Evolutionary conservation across 2,113 vertebrate genomes (phyloP).

Genomic region (Petrocephalus microphthalmus): DNA sequence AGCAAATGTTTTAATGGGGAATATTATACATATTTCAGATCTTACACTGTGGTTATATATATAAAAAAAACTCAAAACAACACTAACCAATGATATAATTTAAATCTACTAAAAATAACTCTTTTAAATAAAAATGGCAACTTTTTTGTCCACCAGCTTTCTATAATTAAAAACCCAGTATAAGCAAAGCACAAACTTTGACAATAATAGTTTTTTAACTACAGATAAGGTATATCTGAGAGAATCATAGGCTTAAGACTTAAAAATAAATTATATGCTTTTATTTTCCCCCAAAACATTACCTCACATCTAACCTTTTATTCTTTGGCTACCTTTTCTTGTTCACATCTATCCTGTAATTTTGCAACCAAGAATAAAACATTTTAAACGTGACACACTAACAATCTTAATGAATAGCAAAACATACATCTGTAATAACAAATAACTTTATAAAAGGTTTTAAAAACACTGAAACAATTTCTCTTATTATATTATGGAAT

Average conservation of each 20-base stretch:
- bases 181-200: constrained; percentile 19
- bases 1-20: neutral
- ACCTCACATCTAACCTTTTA: constrained; percentile 34
- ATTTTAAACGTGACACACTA: constrained; percentile 33
- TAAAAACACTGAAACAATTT: constrained; percentile 51
- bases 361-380: constrained; percentile 35
- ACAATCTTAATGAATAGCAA: constrained; percentile 33
- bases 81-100: constrained; percentile 12
- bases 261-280: constrained; percentile 32
- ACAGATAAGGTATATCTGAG: constrained; percentile 18
- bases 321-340: constrained; percentile 58
- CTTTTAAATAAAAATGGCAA: neutral
- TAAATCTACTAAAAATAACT: constrained; percentile 6
- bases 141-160: constrained; percentile 10
- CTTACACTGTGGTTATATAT: neutral
- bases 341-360: constrained; percentile 43
- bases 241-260: constrained; percentile 27
- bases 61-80: constrained; percentile 9
- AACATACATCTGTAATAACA: constrained; percentile 33
- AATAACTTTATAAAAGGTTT: constrained; percentile 35
- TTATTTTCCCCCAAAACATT: constrained; percentile 20
- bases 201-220: constrained; percentile 18
- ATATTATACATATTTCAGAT: neutral
- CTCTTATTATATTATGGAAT: constrained; percentile 29
- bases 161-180: constrained; percentile 5